Conservation (phyloP, 2,113 vertebrate species). For the Serilophus lunatus region DNA sequence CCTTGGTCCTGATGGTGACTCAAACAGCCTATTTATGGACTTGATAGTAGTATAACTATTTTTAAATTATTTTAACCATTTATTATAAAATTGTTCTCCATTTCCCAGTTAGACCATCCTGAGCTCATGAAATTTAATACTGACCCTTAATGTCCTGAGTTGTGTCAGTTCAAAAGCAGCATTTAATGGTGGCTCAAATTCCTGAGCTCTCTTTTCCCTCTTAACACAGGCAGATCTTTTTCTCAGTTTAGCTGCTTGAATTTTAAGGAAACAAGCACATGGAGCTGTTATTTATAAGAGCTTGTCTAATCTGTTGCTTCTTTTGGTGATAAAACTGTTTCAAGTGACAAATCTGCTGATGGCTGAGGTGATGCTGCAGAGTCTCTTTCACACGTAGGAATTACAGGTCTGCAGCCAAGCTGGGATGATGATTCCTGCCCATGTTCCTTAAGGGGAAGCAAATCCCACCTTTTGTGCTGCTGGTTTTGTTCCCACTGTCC, state of each 20-base stretch:
- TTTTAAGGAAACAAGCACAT: neutral
- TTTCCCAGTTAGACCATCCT: neutral
- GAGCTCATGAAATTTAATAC: neutral
- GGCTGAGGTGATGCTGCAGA: neutral
- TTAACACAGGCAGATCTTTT: neutral
- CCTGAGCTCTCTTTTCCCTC: neutral
- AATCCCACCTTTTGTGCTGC: neutral
- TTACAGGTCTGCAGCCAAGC: neutral
- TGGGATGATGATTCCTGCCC: neutral
- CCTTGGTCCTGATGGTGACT: neutral
- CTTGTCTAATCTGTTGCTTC: neutral
- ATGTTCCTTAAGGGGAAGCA: neutral
- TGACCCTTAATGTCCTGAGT: neutral
- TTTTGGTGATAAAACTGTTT: neutral
- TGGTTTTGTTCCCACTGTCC: neutral
- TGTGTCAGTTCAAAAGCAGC: neutral
- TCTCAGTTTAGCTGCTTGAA: neutral
- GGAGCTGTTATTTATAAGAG: conserved; percentile 5
- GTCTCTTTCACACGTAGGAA: neutral
- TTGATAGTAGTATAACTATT: neutral
- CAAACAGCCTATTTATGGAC: neutral
- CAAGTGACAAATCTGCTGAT: neutral
- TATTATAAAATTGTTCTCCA: neutral
- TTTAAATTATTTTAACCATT: neutral
- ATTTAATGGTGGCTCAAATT: neutral